These are phyloP conservation scores for Pachydiplax longipennis DNA, from an alignment of 2,888 invertebrate species.

Conservation along the genomic window DNA sequence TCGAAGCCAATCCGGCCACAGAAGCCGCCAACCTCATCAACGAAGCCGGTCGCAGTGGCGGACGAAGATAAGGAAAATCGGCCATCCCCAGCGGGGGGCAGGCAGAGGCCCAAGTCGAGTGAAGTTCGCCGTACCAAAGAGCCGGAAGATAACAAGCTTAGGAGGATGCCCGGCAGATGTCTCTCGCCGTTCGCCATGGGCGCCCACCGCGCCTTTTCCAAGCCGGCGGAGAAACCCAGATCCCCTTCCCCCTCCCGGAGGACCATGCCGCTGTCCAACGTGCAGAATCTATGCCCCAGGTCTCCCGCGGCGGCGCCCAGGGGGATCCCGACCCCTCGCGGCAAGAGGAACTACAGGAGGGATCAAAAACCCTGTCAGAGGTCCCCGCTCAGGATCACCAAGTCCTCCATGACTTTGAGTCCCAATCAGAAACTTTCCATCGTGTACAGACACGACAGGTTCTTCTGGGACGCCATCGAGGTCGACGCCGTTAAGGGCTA, in stretches of 20 bases:
- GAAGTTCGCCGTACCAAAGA: background rate
- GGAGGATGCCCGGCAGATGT: background rate
- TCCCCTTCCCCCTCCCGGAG: background rate
- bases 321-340: background rate
- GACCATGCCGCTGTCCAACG: background rate
- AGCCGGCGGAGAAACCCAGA: background rate
- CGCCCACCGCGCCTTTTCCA: background rate
- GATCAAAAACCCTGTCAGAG: background rate
- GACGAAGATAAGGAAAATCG: background rate
- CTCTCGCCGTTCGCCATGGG: background rate
- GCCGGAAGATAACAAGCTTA: background rate
- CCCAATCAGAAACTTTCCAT: background rate
- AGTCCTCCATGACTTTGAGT: background rate
- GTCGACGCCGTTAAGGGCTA: background rate
- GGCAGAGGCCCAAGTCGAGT: background rate
- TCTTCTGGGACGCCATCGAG: background rate
- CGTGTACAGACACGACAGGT: background rate
- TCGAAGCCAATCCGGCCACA: too few relatives aligned
- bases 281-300: background rate
- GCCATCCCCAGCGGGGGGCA: background rate
- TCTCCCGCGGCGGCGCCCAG: background rate
- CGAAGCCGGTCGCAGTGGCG: background rate
- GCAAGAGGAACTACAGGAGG: background rate
- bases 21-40: background rate
- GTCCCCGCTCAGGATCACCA: background rate